Conservation (phyloP, 2,113 vertebrate genomes). For the Ochotona princeps region DNA sequence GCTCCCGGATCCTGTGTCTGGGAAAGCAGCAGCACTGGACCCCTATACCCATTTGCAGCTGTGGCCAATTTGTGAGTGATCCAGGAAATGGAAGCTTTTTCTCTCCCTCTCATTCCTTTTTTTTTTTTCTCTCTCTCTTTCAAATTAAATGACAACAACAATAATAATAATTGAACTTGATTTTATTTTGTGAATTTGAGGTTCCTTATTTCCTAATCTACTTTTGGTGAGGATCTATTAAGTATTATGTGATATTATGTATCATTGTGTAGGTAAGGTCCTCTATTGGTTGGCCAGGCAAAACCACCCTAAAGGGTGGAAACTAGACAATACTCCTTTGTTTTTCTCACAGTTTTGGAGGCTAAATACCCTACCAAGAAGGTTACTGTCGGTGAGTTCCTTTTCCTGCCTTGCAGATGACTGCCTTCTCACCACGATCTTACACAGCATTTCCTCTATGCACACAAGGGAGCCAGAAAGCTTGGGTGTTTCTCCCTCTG, state of each 20-base stretch:
- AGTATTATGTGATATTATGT: neutral
- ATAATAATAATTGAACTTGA: neutral
- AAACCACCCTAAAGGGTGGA: too few species aligned
- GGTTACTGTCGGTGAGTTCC: neutral
- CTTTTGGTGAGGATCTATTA: neutral
- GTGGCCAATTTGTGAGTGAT: too few species aligned
- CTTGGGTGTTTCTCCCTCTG: neutral
- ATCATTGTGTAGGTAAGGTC: neutral
- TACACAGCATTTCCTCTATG: neutral
- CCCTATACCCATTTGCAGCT: too few species aligned
- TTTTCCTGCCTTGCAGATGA: neutral
- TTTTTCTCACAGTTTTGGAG: neutral
- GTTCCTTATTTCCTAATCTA: neutral
- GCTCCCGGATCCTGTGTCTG: neutral
- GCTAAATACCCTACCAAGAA: too few species aligned
- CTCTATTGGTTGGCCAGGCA: neutral
- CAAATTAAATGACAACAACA: too few species aligned
- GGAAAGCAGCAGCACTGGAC: neutral
- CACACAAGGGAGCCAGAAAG: neutral
- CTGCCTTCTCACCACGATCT: too few species aligned
- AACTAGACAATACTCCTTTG: neutral
- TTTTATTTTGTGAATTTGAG: neutral
- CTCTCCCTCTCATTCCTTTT: too few species aligned
- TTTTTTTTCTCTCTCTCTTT: too few species aligned
- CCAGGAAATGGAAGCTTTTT: too few species aligned